Percentiles rank a stretch among this genome's conserved stretches.
Conservation (phyloP, 2,113 vertebrate species). For the Xiphophorus couchianus region DNA sequence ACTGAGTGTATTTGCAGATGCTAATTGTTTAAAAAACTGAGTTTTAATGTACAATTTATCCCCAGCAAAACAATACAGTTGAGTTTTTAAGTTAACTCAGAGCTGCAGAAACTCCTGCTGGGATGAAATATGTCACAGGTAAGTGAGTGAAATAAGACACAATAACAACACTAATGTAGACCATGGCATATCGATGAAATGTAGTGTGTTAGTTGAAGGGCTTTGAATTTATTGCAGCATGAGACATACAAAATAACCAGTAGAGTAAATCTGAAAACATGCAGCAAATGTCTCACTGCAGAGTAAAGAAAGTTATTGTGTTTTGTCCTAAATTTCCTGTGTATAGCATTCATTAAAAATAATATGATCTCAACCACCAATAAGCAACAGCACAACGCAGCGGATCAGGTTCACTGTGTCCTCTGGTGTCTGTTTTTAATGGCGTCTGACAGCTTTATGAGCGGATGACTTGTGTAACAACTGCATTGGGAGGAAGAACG, state of each 20-base stretch:
- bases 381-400: background rate
- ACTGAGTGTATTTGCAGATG: background rate
- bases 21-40: background rate
- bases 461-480: conserved; percentile 38
- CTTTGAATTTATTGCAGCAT: no score
- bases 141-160: background rate
- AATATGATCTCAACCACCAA: conserved; percentile 19
- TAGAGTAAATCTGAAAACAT: conserved; percentile 12
- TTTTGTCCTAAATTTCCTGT: conserved; percentile 16
- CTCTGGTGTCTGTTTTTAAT: conserved; percentile 22
- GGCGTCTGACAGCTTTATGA: conserved; percentile 40
- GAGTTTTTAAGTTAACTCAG: background rate
- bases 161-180: background rate
- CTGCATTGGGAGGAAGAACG: conserved; percentile 32
- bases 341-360: conserved; percentile 34
- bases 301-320: background rate
- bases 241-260: background rate
- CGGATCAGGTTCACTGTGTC: conserved; percentile 10
- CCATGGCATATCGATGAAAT: background rate
- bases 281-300: background rate
- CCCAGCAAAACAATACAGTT: background rate
- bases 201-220: background rate
- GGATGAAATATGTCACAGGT: no score
- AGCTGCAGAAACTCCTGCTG: background rate
- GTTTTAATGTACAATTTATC: background rate